Evolutionary conservation across 1,140 invertebrate genomes (phyloP), one percentile per base, ranked within the genome.

Genomic region (Piezodorus guildinii): DNA sequence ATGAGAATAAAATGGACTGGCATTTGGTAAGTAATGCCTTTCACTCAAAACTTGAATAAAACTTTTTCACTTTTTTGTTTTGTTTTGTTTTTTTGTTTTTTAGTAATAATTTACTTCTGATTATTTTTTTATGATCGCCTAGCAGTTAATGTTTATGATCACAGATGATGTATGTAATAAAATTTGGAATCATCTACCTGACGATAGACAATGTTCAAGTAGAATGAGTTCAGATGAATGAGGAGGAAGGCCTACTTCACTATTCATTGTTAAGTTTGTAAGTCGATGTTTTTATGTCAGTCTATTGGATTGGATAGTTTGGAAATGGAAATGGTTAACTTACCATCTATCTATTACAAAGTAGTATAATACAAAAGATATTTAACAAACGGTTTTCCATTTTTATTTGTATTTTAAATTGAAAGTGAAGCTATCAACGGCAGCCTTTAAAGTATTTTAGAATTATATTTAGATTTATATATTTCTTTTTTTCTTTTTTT

Each of bases 1-100:
- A 49, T n/a, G n/a, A 19, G 14, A 49, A 49, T 9, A 49, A 19
- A 19, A 19, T 49, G 21, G n/a, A 49, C 21, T n/a, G 21, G 46
- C 46, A 49, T 49, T 49, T 49, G 46, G 46, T 49, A 49, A 49
- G 46, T 49, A 49, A 49, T 49, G 46, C 46, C n/a, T 49, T 49
- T 10, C 34, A 39, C 12, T 39, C 34, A 39, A 39, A 39, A 39
- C 34, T 39, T 39, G 8, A 30, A 30, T 30, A 30, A 3, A 30
- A 30, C 27, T 30, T 39, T 8, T 39, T 12, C 6, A 39, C 34
- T 39, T 39, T 30, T 39, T 39, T 39, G 34, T 39, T 39, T 10
- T 39, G 6, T 39, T 39, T 39, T 39, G 6, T 39, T 12, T 39
- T 39, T 39, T 39, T 4, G 6, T 39, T 39, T 39, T 39, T 39